phyloP scores from a whole-genome alignment of 1,140 invertebrate species.

The Atta texana region DNA sequence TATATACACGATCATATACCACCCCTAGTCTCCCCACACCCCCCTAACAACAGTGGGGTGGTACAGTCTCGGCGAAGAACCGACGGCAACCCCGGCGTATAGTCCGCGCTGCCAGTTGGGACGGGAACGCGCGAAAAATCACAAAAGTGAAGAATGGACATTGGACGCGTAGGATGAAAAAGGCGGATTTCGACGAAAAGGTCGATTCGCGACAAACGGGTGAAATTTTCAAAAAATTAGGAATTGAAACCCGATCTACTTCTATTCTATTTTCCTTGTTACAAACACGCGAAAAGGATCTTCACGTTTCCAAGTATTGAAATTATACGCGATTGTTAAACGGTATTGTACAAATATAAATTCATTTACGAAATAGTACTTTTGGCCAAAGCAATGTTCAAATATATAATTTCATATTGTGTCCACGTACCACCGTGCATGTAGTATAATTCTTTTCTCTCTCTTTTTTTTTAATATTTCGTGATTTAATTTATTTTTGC shows the following conservation, averaged over 20 bases:
- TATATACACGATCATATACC: conserved; percentile 87
- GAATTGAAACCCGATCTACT: background rate
- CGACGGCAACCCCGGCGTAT: conserved; percentile 78
- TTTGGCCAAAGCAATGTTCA: background rate
- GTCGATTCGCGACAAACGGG: conserved; percentile 25
- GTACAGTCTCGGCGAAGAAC: conserved; percentile 83
- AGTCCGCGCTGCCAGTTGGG: conserved; percentile 73
- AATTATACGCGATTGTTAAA: background rate
- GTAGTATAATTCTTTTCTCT: background rate
- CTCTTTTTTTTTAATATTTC: background rate
- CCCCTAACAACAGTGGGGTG: conserved; percentile 86
- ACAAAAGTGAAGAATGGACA: conserved; percentile 68
- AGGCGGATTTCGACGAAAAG: conserved; percentile 36
- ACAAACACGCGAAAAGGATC: background rate
- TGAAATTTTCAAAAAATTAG: conserved; percentile 22
- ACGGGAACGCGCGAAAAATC: conserved; percentile 67
- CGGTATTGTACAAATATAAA: background rate
- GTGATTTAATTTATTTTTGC: background rate
- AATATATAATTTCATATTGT: background rate
- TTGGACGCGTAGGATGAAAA: conserved; percentile 44
- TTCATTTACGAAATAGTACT: background rate
- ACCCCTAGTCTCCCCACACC: conserved; percentile 85
- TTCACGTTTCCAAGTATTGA: background rate
- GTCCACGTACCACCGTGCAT: background rate
- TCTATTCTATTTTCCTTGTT: background rate